phyloP scores from a whole-genome alignment of 2,888 invertebrate genomes.

The Leptodirus hochenwartii region DNA sequence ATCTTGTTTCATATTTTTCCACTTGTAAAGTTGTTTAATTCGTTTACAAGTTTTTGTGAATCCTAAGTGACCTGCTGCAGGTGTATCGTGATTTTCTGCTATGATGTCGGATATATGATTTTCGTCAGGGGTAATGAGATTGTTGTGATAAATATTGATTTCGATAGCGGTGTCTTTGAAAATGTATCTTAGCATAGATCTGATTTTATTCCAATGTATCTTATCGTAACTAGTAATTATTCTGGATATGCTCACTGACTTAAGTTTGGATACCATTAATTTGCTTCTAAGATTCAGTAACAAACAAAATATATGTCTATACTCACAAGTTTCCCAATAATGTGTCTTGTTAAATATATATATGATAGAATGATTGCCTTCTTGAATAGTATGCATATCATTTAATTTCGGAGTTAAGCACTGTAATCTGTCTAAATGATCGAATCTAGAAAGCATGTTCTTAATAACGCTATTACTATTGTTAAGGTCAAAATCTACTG shows the following conservation, averaged over 20 bases:
- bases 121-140: conserved; percentile 9
- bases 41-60: conserved; percentile 9
- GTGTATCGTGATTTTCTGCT: conserved; percentile 11
- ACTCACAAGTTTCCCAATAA: conserved; percentile 6
- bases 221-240: conserved; percentile 2
- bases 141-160: conserved; percentile 5
- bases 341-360: conserved; percentile 5
- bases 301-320: conserved; percentile 7
- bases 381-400: too few relatives aligned
- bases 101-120: too few relatives aligned
- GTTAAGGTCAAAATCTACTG: conserved; percentile 6
- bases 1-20: conserved; percentile 16
- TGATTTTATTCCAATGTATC: conserved; percentile 5
- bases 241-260: conserved; percentile 4
- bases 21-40: conserved; percentile 13
- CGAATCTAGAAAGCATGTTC: too few relatives aligned
- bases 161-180: conserved; percentile 8
- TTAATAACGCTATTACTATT: too few relatives aligned
- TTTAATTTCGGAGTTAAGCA: too few relatives aligned
- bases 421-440: too few relatives aligned
- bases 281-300: conserved; percentile 6
- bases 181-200: conserved; percentile 8
- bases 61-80: conserved; percentile 12
- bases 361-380: too few relatives aligned
- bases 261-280: conserved; percentile 5